phyloP scores from a whole-genome alignment of 2,888 invertebrate species.

The Synanthedon vespiformis region DNA sequence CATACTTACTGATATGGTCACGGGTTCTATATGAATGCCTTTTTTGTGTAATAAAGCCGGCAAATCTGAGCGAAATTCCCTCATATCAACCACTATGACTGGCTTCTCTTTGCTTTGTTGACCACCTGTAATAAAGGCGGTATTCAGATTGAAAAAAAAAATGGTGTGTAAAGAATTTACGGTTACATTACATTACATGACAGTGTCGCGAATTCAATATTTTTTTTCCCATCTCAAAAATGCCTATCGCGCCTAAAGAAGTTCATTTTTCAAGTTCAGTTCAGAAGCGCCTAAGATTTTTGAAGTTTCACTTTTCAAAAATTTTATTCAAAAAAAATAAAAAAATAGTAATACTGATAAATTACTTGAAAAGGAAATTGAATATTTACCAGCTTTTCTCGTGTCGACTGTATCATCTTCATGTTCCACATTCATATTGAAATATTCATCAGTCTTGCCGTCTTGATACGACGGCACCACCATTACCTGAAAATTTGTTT shows the following conservation, averaged over 20 bases:
- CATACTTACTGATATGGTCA: conserved; percentile 42
- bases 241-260: too few relatives aligned
- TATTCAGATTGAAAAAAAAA: too few relatives aligned
- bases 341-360: too few relatives aligned
- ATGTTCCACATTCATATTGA: conserved; percentile 48
- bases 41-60: conserved; percentile 93
- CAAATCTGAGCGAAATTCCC: conserved; percentile 97
- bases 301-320: too few relatives aligned
- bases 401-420: conserved; percentile 62
- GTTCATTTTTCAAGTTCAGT: too few relatives aligned
- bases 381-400: conserved; percentile 72
- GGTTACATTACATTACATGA: too few relatives aligned
- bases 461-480: conserved; percentile 90
- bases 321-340: too few relatives aligned
- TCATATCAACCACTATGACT: conserved; percentile 91
- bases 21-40: conserved; percentile 87
- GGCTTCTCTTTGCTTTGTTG: conserved; percentile 49
- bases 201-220: too few relatives aligned
- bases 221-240: too few relatives aligned
- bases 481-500: conserved; percentile 74
- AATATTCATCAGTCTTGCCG: conserved; percentile 78
- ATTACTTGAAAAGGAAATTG: too few relatives aligned
- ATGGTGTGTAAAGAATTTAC: too few relatives aligned
- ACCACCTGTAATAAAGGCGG: conserved; percentile 39
- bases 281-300: too few relatives aligned